Evolutionary conservation across 2,888 invertebrate species (phyloP), one percentile per base, ranked within the genome.

Genomic region (Caenorhabditis uteleia): DNA sequence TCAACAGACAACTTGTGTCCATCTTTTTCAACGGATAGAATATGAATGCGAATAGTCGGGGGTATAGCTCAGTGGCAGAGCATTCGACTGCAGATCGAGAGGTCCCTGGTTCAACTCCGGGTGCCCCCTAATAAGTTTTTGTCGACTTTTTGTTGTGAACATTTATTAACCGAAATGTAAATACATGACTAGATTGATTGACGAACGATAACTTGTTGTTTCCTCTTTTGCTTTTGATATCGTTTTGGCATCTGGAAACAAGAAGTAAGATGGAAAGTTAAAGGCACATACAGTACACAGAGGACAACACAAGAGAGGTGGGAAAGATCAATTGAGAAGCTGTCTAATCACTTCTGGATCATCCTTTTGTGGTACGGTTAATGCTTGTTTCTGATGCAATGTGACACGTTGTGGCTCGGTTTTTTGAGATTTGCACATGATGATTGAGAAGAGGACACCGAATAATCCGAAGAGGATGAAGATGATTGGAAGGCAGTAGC

Each of bases 71-170:
- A 78, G 78, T 75, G 78, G 78, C 68, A 78, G 78, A 78, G 79
- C 79, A 79, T 78, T 79, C 77, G 79, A 79, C 77, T 79, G 79
- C 79, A 79, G 79, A 79, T 79, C 79, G 77, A 79, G 77, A 79
- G 77, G 79, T 79, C 79, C 71, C 74, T 69, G 79, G 79, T 77
- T 79, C 77, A 78, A 79, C 60, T 76, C 75, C 77, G 70, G 68
- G 70, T 69, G 69, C 70, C 69, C 72, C 70, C 72, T 75, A 68
- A n/a, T n/a, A n/a, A n/a, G 43, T 64, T 53, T 54, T 56, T 68
- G 62, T 62, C 53, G 36, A 42, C 10, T 34, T 47, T 45, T 61
- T 34, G 7, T 34, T 34, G 12, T 8, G 7, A 34, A 34, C 4
- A 34, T n/a, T n/a, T 34, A 8, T 34, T 14, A 4, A 43, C 6